Evolutionary conservation across 2,797 vertebrate species (phyloP).

Genomic region (Hypotaenidia okinawae): DNA sequence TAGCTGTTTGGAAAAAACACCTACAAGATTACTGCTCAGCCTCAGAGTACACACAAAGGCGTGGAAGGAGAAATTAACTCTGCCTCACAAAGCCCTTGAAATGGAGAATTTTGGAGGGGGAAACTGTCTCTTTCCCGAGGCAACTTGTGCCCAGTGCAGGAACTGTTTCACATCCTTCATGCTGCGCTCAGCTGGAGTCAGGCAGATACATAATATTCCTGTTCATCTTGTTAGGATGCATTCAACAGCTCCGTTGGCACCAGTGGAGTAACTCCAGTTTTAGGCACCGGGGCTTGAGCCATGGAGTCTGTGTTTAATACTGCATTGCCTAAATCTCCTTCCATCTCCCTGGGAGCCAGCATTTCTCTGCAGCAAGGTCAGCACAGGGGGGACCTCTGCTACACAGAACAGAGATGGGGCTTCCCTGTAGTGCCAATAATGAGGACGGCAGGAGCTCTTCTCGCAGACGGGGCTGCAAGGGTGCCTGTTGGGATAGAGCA

Average conservation of each 20-base stretch:
- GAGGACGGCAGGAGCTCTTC: neutral
- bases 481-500: neutral
- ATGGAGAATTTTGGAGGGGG: neutral
- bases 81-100: neutral
- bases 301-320: neutral
- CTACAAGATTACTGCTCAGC: neutral
- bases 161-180: neutral
- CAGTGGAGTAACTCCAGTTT: neutral
- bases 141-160: neutral
- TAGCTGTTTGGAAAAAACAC: neutral
- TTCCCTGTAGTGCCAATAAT: neutral
- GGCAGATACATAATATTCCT: neutral
- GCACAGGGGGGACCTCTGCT: neutral
- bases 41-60: neutral
- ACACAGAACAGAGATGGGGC: neutral
- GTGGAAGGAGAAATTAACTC: neutral
- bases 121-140: neutral
- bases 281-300: neutral
- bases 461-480: fast-evolving
- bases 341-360: neutral
- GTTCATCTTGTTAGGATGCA: neutral
- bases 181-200: neutral
- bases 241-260: neutral
- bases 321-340: neutral
- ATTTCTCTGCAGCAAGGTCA: neutral